These are phyloP conservation scores for Darevskia nairensis DNA, from an alignment of 2,797 vertebrate genomes.

Conservation along the genomic window DNA sequence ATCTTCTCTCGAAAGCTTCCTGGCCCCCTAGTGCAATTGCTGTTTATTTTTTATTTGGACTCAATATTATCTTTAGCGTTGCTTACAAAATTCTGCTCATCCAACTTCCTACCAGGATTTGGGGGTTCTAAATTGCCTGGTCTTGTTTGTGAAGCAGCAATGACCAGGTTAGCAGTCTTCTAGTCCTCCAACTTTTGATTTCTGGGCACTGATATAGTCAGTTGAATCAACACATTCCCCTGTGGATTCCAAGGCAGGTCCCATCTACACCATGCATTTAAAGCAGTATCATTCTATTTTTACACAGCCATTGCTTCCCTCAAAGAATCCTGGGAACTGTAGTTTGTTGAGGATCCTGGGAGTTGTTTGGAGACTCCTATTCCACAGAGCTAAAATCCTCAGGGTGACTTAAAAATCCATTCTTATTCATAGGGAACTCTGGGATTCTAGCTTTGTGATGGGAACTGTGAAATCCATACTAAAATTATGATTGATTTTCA, in stretches of 20 bases:
- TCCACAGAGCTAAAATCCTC: too few species aligned
- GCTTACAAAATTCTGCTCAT: slow-evolving; percentile 5
- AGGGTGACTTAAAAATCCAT: too few species aligned
- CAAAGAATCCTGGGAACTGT: too few species aligned
- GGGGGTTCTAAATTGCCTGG: not conserved
- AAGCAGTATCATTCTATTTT: too few species aligned
- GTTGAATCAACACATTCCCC: not conserved
- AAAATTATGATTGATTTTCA: too few species aligned
- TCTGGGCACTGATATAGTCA: not conserved
- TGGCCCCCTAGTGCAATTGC: slow-evolving; percentile 35
- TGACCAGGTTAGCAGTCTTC: not conserved
- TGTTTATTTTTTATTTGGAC: slow-evolving; percentile 46
- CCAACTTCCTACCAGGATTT: not conserved
- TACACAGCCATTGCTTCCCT: too few species aligned
- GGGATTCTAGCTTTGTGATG: too few species aligned
- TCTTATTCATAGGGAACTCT: too few species aligned
- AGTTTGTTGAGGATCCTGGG: too few species aligned
- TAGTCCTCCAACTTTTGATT: not conserved
- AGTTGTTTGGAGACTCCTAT: too few species aligned
- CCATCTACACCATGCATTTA: too few species aligned
- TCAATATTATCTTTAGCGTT: slow-evolving; percentile 43
- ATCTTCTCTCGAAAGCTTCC: not conserved
- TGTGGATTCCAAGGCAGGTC: not conserved
- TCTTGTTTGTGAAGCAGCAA: not conserved
- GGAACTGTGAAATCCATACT: too few species aligned